Evolutionary conservation across 2,888 invertebrate genomes (phyloP), one percentile per base, ranked within the genome.

Genomic region (Diaperis boleti): DNA sequence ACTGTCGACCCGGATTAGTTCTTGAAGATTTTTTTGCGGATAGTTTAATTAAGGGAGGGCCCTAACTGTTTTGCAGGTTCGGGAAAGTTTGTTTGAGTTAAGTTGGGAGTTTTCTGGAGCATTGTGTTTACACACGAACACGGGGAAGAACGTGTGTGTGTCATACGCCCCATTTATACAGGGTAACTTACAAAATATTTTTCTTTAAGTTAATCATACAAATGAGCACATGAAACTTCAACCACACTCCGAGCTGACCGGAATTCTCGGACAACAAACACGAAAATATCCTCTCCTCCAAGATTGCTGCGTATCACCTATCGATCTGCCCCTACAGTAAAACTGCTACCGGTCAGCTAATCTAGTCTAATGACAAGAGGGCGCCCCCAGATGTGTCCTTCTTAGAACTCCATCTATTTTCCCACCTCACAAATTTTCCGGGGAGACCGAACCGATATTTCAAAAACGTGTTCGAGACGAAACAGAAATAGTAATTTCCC

Each of bases 401-500:
- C n/a, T n/a, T n/a, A n/a, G n/a, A n/a, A n/a, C n/a, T n/a, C n/a
- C n/a, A n/a, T n/a, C n/a, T n/a, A 33, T 33, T 33, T 33, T 2
- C 10, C 26, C 26, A 26, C 11, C 11, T 5, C n/a, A 13, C 8
- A 18, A 22, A n/a, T n/a, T n/a, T 39, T 15, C 18, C n/a, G 11
- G 7, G 18, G 22, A 41, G 10, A 20, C 10, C 33, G n/a, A 33
- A 13, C 13, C 37, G 37, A 62, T 49, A 49, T 56, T 57, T 50
- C 41, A 41, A 20, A 47, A 18, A 47, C 20, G 18, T 39, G 17
- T 7, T 22, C 50, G 45, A 37, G 56, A 56, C 57, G 59, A 59
- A 54, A 65, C 52, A 37, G 65, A 64, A 67, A 65, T 65, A 65
- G 65, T 65, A 64, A 69, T 64, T 69, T 66, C 62, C 52, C 56